Evolutionary conservation across 1,140 invertebrate species (phyloP), one percentile per base, ranked within the genome.

Genomic region (Myzus persicae): DNA sequence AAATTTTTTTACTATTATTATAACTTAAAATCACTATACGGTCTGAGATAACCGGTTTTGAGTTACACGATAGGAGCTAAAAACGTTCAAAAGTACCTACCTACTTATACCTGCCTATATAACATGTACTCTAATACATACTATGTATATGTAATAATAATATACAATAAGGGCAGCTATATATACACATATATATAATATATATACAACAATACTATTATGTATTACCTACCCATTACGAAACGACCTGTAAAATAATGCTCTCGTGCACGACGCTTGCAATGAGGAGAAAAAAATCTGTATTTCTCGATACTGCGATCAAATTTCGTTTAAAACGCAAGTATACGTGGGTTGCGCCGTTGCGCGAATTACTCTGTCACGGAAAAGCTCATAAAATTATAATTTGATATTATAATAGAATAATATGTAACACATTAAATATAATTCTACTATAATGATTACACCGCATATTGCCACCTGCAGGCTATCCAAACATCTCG

Each of bases 1-100:
- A 59, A 36, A 54, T 54, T 54, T 90, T 90, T 90, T 88, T 85
- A 42, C 20, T 87, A 51, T 24, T 26, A 26, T 90, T 90, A 59
- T 89, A 9, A 26, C n/a, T 38, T 18, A 26, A 54, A 54, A 89
- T 51, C 36, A 24, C 48, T n/a, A 44, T 44, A 42, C 48, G 5
- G 36, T 48, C 44, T 36, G 22, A 59, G 24, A 54, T 31, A 90
- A 90, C 88, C 88, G 88, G 88, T 90, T 90, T 59, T 38, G 48
- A 31, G 38, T 40, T 54, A 90, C 88, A 90, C 38, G 9, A 9
- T 26, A 88, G 85, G 46, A 54, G 48, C 88, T 40, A 18, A 88
- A 88, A 46, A 36, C 87, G n/a, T 88, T 36, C 87, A 22, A 51
- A 48, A 2, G 20, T 87, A 87, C 42, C 82, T 84, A 84, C 36